Evolutionary conservation across 2,888 invertebrate species (phyloP), one percentile per base, ranked within the genome.

Genomic region (Drosophila diplacantha): DNA sequence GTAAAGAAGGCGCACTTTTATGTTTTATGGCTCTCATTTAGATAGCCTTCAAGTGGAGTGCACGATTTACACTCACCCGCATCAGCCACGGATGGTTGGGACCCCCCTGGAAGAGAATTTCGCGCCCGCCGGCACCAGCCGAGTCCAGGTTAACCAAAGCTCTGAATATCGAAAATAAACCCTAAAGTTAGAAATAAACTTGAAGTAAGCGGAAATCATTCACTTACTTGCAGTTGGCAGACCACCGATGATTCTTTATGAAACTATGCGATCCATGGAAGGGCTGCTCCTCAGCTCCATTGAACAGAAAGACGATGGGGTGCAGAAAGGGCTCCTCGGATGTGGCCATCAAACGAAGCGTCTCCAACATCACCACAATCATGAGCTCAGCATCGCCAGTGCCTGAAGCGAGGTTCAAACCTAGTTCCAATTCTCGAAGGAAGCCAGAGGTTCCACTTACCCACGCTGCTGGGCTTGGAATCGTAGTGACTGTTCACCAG

Each of bases 401-500:
- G 54, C 92, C 86, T 86, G 14, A 12, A 22, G 9, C 3, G 1
- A 3, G 5, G 9, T 1, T 3, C 7, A 5, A 0, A 5, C 5
- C 39, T 0, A 14, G 16, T 22, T 12, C 20, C 1, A 4, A 3
- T 11, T 7, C n/a, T 9, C 3, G 7, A 24, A 18, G 3, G 8
- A 1, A 20, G 14, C 11, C 1, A 1, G 3, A 3, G 1, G 0
- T 1, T 12, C 1, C 1, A 71, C 81, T 67, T 38, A 85, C 92
- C 97, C 85, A 95, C 92, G 85, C 96, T 96, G 74, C 92, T 94
- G 14, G 95, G 93, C 64, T 96, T 95, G 44, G 95, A 93, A 87
- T 98, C 98, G 88, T 95, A 97, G 87, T 98, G 98, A 75, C 97
- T 95, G 89, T 98, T 98, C 59, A 98, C 89, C 24, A 98, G 89